Base-by-base conservation (phyloP, 2,888 invertebrate species). In the Chironomus riparius region DNA sequence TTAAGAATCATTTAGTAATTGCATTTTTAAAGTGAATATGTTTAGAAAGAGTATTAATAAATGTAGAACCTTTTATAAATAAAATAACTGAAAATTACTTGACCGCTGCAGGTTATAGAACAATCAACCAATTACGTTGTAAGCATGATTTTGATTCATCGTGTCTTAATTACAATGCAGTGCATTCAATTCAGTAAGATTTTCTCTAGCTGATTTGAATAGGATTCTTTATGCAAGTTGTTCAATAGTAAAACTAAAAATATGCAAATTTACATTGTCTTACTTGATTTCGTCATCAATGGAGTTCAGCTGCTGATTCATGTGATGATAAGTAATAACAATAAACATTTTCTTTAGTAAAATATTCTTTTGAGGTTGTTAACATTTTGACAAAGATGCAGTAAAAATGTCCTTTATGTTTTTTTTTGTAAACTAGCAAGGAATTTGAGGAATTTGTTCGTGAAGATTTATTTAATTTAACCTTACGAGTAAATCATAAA, bases 71-170 rank as follows among this genome's bases (percentile, higher is more conserved):
- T 56, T 56, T 56, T 18, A 56, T 56, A 15, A 18, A 56, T 3
- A 7, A 62, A 15, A 69, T 47, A 69, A 13, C 69, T 15, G 56
- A 50, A 48, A 71, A 50, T 71, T 50, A 69, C 47, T 69, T 69
- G 71, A 56, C 56, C 56, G 56, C 71, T 50, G n/a, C 28, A 61
- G 71, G 71, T 61, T 24, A 71, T 28, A 56, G 61, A 69, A 48
- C 21, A 71, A 56, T 56, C 71, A 56, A 71, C 61, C 71, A 22
- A 71, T 61, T 61, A 71, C 15, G 47, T 70, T 69, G 69, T 18
- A 70, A 71, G 56, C 71, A 71, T 71, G 71, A 71, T 7, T 71
- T 21, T 24, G 71, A 71, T 61, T 71, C 61, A 22, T 22, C 38
- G 50, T 21, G 61, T 61, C 24, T 50, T 71, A 71, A 71, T 71